These are phyloP conservation scores for Tinea semifulvella DNA, from an alignment of 2,888 invertebrate species.

Conservation along the genomic window DNA sequence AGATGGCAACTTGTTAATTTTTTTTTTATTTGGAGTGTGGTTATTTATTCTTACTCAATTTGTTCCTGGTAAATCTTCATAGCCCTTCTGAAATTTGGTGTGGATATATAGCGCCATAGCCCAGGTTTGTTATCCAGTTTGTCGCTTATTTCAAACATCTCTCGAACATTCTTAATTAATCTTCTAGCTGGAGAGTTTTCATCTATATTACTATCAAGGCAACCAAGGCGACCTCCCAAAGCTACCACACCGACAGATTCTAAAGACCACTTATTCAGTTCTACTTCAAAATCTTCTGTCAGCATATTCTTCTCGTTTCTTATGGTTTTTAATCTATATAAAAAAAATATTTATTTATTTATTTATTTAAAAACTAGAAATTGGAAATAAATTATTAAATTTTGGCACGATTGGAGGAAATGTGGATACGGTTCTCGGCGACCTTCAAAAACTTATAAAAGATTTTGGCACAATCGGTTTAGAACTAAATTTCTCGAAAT, in stretches of 20 bases:
- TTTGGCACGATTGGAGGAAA: too few relatives aligned
- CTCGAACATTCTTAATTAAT: conserved; percentile 39
- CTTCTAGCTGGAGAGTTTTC: conserved; percentile 37
- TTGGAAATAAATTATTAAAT: not conserved
- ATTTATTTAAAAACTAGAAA: not conserved
- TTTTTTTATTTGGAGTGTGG: not conserved
- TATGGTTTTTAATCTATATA: conserved; percentile 28
- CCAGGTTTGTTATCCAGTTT: conserved; percentile 39
- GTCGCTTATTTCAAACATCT: conserved; percentile 28
- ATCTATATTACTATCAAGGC: conserved; percentile 35
- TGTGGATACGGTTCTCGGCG: too few relatives aligned
- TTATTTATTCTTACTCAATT: conserved; percentile 33
- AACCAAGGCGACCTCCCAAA: conserved; percentile 42
- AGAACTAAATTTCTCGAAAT: too few relatives aligned
- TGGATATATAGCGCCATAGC: conserved; percentile 35
- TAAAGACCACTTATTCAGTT: conserved; percentile 70
- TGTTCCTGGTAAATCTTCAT: conserved; percentile 41
- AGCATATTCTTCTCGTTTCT: conserved; percentile 63
- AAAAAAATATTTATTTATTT: not conserved
- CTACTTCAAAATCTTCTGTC: conserved; percentile 58
- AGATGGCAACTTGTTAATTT: not conserved
- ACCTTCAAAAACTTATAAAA: too few relatives aligned
- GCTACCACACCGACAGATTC: conserved; percentile 60
- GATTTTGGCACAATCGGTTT: too few relatives aligned
- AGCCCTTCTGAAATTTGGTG: conserved; percentile 33